Evolutionary conservation across 2,888 invertebrate genomes (phyloP), one percentile per base, ranked within the genome.

Genomic region (Digitonthophagus gazella): DNA sequence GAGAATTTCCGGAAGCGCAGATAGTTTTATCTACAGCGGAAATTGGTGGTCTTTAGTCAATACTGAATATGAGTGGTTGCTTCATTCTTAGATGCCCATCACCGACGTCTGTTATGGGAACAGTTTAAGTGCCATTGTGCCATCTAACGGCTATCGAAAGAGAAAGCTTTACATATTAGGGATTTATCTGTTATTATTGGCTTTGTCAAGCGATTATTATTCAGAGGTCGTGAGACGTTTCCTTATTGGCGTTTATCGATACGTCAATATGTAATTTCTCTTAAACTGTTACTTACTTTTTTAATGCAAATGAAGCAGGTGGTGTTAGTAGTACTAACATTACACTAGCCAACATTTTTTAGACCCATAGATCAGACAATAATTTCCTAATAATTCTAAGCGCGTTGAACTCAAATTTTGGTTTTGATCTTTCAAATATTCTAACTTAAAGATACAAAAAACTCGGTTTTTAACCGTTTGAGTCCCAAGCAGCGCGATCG

Each of bases 141-240:
- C 28, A 44, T 44, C 28, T 44, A 44, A 44, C 28, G 28, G 11
- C 28, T 44, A 44, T 44, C 28, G 28, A 44, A 44, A 73, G 79
- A 76, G 79, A 79, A 80, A 79, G 78, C 77, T 74, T 73, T 76
- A 77, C 78, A 76, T 79, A 79, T 80, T 78, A 76, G 79, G 79
- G 79, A 80, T 79, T 79, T 79, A 79, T 78, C 76, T 78, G 71
- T 77, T 76, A 78, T 79, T 79, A 79, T 79, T 78, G 78, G 76
- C 78, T 78, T 79, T 78, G 78, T 75, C 28, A 44, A 11, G 11
- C 28, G 28, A 44, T 44, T 44, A 44, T 44, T 44, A 44, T 44
- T 44, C 28, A 44, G 28, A 44, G 28, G 28, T 44, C 28, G 28
- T 44, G 28, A 44, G 28, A 44, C 8, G 28, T 44, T 44, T 44